Base-by-base conservation (phyloP, 2,888 invertebrate species). In the Anarsia innoxiella region DNA sequence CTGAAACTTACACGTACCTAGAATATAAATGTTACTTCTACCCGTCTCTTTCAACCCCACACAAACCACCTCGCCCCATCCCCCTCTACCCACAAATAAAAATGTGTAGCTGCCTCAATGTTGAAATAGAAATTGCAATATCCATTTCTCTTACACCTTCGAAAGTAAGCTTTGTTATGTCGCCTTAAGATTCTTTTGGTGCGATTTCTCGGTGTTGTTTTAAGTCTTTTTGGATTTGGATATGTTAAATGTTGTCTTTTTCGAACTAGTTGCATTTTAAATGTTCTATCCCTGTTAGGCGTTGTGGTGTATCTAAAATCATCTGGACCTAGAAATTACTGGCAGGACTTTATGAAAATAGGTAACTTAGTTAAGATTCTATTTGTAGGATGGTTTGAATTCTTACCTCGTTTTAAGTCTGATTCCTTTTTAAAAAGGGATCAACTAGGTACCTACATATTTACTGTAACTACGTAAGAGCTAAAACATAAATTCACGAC, bases 1-100 rank as follows among this genome's bases (percentile, higher is more conserved):
- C 83, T 84, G 83, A 84, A 84, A 84, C 83, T 83, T 84, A 84
- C 82, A 83, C 83, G 83, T 79, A 83, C 72, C 78, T 77, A 72
- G 83, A 83, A 84, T 83, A 84, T 79, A 84, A 83, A 84, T 83
- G 82, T 73, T 69, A 64, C 53, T 25, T 60, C 71, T 60, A 54
- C 43, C 34, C 61, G 45, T 78, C 80, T 51, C 62, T 60, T 54
- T 80, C 56, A 37, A 47, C 42, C 41, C 46, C 51, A 48, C 51
- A 52, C 46, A 51, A 53, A 50, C 52, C 23, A 2, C 11, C 3
- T 5, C 2, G 45, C 43, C 54, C 60, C 49, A 49, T 69, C 78
- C 66, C 72, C 41, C 62, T 82, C 70, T 68, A 50, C 66, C 68
- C 68, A 73, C 73, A 80, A 79, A 82, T 83, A 83, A 83, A 82